Conservation (phyloP, 1,140 invertebrate genomes). For the Calliopsis andreniformis region DNA sequence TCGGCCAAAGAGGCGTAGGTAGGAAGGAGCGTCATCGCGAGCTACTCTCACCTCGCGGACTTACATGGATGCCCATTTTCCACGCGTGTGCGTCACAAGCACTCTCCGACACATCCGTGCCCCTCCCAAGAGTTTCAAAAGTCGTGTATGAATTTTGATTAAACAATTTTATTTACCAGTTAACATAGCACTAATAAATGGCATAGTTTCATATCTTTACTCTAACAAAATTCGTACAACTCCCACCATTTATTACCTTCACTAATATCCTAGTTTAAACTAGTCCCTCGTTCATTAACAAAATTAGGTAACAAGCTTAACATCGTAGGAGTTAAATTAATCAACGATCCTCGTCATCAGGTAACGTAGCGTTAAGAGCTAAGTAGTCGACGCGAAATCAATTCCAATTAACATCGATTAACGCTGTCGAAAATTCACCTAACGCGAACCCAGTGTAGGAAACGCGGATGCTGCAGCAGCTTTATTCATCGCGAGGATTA, state of each 20-base stretch:
- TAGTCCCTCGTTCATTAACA: too few relatives aligned
- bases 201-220: too few relatives aligned
- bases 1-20: slow-evolving; percentile 68
- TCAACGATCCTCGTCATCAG: background rate
- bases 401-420: background rate
- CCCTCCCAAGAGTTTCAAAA: background rate
- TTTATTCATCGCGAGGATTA: slow-evolving; percentile 8
- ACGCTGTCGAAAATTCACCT: background rate
- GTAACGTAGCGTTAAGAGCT: slow-evolving; percentile 1
- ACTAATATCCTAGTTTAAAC: too few relatives aligned
- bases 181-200: background rate
- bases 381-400: too few relatives aligned
- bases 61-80: slow-evolving; percentile 47
- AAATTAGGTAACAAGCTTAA: too few relatives aligned
- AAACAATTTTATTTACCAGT: background rate
- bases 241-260: too few relatives aligned
- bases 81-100: background rate
- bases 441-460: background rate
- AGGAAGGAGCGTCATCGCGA: slow-evolving; percentile 65
- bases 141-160: background rate
- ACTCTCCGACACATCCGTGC: background rate
- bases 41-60: slow-evolving; percentile 70
- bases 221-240: background rate
- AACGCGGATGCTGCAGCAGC: background rate
- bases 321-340: background rate